Percentiles rank a stretch among this genome's conserved stretches.
Conservation (phyloP, 92 coral and sea anemone species). For the Actinernus sp. region DNA sequence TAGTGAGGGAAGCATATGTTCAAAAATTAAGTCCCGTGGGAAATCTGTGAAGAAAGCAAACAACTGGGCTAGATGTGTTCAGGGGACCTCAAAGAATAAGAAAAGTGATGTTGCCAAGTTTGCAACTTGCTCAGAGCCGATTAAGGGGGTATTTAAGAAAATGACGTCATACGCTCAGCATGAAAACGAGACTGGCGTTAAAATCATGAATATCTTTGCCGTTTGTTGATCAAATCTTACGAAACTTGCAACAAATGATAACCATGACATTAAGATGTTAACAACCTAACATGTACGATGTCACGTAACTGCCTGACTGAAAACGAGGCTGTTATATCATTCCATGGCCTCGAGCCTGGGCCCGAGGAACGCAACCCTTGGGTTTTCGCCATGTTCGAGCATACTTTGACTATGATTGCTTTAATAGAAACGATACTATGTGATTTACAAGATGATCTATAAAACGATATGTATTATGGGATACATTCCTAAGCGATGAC, state of each 20-base stretch:
- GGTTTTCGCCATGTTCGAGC: too few relatives aligned
- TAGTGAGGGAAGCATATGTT: constrained; percentile 57
- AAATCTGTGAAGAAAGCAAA: constrained; percentile 48
- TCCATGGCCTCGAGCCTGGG: not conserved
- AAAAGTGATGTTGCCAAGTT: constrained; percentile 56
- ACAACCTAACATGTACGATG: too few relatives aligned
- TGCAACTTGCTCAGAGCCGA: constrained; percentile 41
- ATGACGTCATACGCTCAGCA: constrained; percentile 30
- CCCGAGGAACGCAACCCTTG: too few relatives aligned
- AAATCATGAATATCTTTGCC: constrained; percentile 28
- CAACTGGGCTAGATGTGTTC: constrained; percentile 54
- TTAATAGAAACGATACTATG: too few relatives aligned
- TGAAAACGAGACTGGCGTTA: constrained; percentile 48
- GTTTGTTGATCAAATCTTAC: constrained; percentile 14
- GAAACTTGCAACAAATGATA: constrained; percentile 33
- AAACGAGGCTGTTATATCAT: constrained; percentile 31
- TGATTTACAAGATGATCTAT: too few relatives aligned
- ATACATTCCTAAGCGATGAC: too few relatives aligned
- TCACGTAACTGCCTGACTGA: constrained; percentile 40
- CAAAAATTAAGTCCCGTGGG: constrained; percentile 25
- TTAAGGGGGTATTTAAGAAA: constrained; percentile 18
- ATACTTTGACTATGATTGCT: too few relatives aligned
- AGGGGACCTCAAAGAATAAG: constrained; percentile 53
- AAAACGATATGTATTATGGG: too few relatives aligned
- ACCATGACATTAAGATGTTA: too few relatives aligned